Evolutionary conservation across 2,888 invertebrate species (phyloP).

Genomic region (Eilema caniola): DNA sequence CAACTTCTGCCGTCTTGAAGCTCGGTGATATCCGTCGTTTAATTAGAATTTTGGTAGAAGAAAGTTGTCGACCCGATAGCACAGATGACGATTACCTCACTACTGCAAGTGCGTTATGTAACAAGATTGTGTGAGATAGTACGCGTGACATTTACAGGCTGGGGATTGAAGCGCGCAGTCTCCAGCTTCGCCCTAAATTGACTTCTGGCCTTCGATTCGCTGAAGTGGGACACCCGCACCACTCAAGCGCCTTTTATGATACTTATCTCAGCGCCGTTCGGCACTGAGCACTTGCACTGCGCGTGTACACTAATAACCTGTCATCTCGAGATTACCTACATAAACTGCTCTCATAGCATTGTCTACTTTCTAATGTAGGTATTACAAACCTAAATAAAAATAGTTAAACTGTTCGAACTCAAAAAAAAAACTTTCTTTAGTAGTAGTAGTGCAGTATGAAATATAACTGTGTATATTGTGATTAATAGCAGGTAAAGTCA

Average conservation of each 20-base stretch:
- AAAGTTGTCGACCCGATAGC: conserved; percentile 48
- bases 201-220: conserved; percentile 73
- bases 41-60: conserved; percentile 55
- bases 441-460: conserved; percentile 4
- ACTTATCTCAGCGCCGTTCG: conserved; percentile 54
- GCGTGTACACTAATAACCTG: conserved; percentile 55
- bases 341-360: conserved; percentile 41
- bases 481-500: conserved; percentile 10
- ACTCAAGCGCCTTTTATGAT: conserved; percentile 59
- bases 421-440: background rate
- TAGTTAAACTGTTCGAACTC: conserved; percentile 2
- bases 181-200: conserved; percentile 74
- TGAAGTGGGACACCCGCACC: conserved; percentile 69
- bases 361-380: conserved; percentile 52
- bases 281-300: conserved; percentile 54
- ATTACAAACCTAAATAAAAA: conserved; percentile 18
- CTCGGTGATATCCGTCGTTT: conserved; percentile 40
- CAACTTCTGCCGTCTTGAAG: conserved; percentile 38
- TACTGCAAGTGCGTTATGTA: conserved; percentile 62
- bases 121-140: conserved; percentile 66
- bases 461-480: conserved; percentile 3
- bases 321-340: conserved; percentile 45
- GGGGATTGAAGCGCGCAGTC: conserved; percentile 67
- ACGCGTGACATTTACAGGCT: conserved; percentile 75
- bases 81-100: conserved; percentile 48